Evolutionary conservation across 2,797 vertebrate genomes (phyloP).

Genomic region (Halcyon smyrnensis): DNA sequence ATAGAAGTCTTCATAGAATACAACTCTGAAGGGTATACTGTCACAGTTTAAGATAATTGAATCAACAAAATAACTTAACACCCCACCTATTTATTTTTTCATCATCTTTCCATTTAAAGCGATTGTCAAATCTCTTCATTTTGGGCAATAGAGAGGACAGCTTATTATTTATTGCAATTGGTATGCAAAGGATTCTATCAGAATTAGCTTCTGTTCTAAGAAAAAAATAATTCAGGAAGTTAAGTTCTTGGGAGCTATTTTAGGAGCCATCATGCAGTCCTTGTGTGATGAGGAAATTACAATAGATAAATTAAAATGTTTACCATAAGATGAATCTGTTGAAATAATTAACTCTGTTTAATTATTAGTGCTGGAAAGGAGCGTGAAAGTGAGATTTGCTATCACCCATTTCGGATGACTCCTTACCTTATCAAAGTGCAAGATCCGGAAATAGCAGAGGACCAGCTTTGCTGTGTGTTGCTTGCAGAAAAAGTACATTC

Average conservation of each 20-base stretch:
- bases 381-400: constrained; percentile 82
- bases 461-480: constrained; percentile 94
- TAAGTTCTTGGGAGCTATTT: background rate
- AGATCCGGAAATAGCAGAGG: constrained; percentile 80
- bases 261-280: background rate
- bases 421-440: constrained; percentile 93
- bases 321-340: background rate
- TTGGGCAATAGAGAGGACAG: background rate
- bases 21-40: background rate
- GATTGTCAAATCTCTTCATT: background rate
- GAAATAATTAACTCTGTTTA: constrained; percentile 4
- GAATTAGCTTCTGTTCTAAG: background rate
- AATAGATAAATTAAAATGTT: background rate
- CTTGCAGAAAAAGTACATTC: constrained; percentile 96
- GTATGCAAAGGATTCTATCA: background rate
- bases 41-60: background rate
- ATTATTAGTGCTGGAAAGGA: constrained; percentile 84
- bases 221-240: background rate
- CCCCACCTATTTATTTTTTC: background rate
- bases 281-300: background rate
- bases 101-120: background rate
- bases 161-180: background rate
- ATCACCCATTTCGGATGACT: constrained; percentile 94
- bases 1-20: background rate
- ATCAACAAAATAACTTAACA: background rate